Base-by-base conservation (phyloP, 1,140 invertebrate species). In the Diorhabda elongata region DNA sequence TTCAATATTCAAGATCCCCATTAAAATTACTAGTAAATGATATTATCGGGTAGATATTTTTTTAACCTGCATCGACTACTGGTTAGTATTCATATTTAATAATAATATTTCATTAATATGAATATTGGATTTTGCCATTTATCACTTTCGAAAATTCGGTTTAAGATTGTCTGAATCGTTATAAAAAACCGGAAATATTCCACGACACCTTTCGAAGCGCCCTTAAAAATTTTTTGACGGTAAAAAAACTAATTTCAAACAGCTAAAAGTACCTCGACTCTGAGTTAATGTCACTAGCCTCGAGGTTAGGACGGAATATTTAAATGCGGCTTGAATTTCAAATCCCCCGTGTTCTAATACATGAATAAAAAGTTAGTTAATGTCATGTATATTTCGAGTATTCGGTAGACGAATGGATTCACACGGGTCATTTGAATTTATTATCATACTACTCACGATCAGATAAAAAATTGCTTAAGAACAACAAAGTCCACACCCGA, bases 311-410 rank as follows among this genome's bases (percentile, higher is more conserved):
- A 52, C 47, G 47, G 6, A 52, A 52, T 52, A 52, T 52, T 52
- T 52, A 52, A 52, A 52, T 52, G 47, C 47, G 6, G 47, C 47
- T 52, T 52, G 47, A 52, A 52, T 52, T 52, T 52, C n/a, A 52
- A 52, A n/a, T 52, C 47, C n/a, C 47, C 47, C 4, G 47, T 52
- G 47, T 52, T 52, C n/a, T 52, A 52, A 52, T 52, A 52, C 47
- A 52, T 52, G 47, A 52, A 52, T 52, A 52, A 52, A 52, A 52
- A 52, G 47, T 52, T 52, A 52, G 47, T 52, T 52, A 52, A 52
- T 52, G 47, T 52, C 47, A 52, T 52, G 47, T 52, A 52, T 8
- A 52, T 52, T 52, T 52, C 47, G 47, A 52, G 47, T 6, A n/a
- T 52, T 52, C 3, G n/a, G 6, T 52, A 52, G 47, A 52, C 47